Base-by-base conservation (phyloP, 2,888 invertebrate species). In the Yponomeuta cagnagella region DNA sequence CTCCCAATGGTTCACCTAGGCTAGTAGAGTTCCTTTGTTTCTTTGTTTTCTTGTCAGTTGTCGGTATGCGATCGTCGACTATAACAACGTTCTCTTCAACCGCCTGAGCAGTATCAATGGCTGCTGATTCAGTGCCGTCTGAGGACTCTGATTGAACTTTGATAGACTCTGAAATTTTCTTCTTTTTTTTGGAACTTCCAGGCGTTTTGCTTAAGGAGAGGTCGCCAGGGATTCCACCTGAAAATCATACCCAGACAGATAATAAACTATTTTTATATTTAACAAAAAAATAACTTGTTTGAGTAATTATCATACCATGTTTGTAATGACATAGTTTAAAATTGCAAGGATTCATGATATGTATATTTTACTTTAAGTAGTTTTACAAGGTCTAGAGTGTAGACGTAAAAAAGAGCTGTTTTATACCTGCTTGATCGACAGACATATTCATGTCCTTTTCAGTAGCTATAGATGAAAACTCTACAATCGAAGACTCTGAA, bases 101-200 rank as follows among this genome's bases (percentile, higher is more conserved):
- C 8, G 12, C 15, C 15, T 4, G 52, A 15, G 52, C 52, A 15
- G 4, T 5, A 2, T 58, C 52, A 8, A 58, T 58, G 15, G 52
- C 15, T 0, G 43, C 2, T 8, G 43, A 8, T 8, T 43, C 9
- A 43, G 43, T 43, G 43, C 5, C 43, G 37, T 37, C 37, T 52
- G 52, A 8, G 52, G 52, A 4, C 52, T 58, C 52, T 15, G 15
- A 15, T 15, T 58, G 52, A 15, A 58, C 65, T 71, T 70, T n/a
- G 70, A 15, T 8, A 52, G 68, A 71, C 64, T 69, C 30, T 10
- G 31, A 37, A 9, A 63, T 9, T n/a, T 9, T n/a, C 65, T 31
- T 73, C 48, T 30, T 74, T 70, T 71, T 31, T 72, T 63, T 78
- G 69, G 2, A 72, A 72, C 72, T 71, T 70, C 64, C 75, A 73